These are phyloP conservation scores for Chlorospingus flavigularis DNA, from an alignment of 2,797 vertebrate species.

Conservation along the genomic window DNA sequence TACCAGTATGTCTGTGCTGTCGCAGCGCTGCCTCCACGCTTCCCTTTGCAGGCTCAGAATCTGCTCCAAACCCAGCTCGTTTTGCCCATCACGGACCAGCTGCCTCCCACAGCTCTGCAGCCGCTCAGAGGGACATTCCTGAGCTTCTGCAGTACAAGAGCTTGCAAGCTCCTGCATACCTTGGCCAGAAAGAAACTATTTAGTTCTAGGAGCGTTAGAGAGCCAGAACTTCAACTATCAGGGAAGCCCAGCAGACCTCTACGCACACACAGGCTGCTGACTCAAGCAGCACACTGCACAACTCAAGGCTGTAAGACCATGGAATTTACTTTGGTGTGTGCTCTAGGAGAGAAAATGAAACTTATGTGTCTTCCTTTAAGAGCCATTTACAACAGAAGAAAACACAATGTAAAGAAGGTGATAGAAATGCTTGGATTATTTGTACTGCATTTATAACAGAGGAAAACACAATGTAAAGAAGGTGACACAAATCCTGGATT, in stretches of 20 bases:
- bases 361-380: neutral
- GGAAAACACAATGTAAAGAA: neutral
- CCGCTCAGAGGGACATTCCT: accelerated
- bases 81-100: neutral
- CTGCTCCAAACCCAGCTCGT: neutral
- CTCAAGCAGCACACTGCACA: neutral
- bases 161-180: neutral
- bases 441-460: neutral
- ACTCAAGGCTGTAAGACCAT: neutral
- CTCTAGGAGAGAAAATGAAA: neutral
- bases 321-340: neutral
- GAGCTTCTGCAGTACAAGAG: neutral
- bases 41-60: neutral
- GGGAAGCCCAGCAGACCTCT: neutral
- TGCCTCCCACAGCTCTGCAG: neutral
- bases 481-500: neutral
- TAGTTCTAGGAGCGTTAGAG: neutral
- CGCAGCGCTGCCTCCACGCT: neutral
- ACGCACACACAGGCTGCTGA: neutral
- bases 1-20: neutral
- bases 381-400: neutral
- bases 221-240: neutral
- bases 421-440: neutral
- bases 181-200: neutral
- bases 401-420: neutral